These are phyloP conservation scores for Lypha dubia DNA, from an alignment of 2,888 invertebrate species.

Conservation along the genomic window DNA sequence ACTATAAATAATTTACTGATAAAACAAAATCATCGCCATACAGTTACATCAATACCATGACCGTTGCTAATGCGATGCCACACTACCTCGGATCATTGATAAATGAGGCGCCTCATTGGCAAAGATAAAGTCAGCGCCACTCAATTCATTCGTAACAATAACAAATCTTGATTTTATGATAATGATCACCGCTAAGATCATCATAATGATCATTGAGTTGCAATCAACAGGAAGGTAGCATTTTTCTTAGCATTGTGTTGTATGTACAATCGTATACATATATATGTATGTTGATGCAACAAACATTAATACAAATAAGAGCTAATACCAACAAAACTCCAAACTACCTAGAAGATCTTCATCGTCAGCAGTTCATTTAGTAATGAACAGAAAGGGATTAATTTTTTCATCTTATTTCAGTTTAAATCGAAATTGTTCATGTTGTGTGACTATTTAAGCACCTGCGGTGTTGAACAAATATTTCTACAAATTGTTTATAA, in stretches of 20 bases:
- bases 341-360: conserved; percentile 37
- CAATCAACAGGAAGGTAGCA: conserved; percentile 32
- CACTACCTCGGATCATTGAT: conserved; percentile 56
- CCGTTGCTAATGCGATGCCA: not conserved
- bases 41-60: conserved; percentile 27
- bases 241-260: not conserved
- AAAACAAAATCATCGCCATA: conserved; percentile 38
- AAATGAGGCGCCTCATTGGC: conserved; percentile 74
- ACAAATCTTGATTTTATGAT: conserved; percentile 56
- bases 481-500: conserved; percentile 46
- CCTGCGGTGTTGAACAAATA: conserved; percentile 76
- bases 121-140: conserved; percentile 70
- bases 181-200: conserved; percentile 42
- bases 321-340: conserved; percentile 39
- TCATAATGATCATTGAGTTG: conserved; percentile 44
- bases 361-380: conserved; percentile 46
- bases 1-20: conserved; percentile 25
- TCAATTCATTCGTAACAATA: conserved; percentile 61
- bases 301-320: conserved; percentile 56
- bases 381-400: conserved; percentile 11
- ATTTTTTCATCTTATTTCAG: not conserved
- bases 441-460: conserved; percentile 71
- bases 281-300: conserved; percentile 30
- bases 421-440: conserved; percentile 22
- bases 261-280: too few relatives aligned